Percentiles rank a stretch among this genome's conserved stretches.
These are phyloP conservation scores for Drosophila melanica DNA, from an alignment of 1,140 invertebrate genomes.

Conservation along the genomic window DNA sequence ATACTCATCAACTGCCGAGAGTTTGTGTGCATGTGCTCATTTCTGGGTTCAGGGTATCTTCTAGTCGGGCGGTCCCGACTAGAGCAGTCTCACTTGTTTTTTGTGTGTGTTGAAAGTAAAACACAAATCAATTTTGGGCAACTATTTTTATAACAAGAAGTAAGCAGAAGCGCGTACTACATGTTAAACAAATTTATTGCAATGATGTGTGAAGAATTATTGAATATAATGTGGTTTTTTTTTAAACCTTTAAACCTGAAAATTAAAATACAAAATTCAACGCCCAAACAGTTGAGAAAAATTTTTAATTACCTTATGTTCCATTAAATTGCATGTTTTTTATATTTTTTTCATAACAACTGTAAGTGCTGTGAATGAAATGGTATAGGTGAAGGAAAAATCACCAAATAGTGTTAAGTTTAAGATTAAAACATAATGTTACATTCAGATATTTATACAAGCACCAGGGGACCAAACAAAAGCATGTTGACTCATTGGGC, in stretches of 20 bases:
- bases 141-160: constrained; percentile 72
- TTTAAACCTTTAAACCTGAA: constrained; percentile 27
- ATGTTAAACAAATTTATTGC: constrained; percentile 66
- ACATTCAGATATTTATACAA: not conserved
- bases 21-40: too few species aligned
- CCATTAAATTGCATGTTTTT: constrained; percentile 28
- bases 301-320: constrained; percentile 32
- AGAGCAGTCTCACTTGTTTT: too few species aligned
- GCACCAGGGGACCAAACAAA: not conserved
- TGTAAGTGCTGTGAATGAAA: not conserved
- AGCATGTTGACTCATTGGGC: not conserved
- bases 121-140: constrained; percentile 67
- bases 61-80: too few species aligned
- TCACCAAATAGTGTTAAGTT: not conserved
- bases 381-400: not conserved
- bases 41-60: too few species aligned
- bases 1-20: too few species aligned
- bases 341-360: constrained; percentile 9
- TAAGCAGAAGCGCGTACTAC: constrained; percentile 36
- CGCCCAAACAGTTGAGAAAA: constrained; percentile 14
- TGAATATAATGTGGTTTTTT: constrained; percentile 49
- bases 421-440: not conserved
- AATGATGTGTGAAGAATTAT: constrained; percentile 74
- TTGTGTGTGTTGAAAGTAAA: constrained; percentile 58
- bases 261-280: constrained; percentile 27